These are phyloP conservation scores for Nixonia krombeini DNA, from an alignment of 1,140 invertebrate genomes.

Conservation along the genomic window DNA sequence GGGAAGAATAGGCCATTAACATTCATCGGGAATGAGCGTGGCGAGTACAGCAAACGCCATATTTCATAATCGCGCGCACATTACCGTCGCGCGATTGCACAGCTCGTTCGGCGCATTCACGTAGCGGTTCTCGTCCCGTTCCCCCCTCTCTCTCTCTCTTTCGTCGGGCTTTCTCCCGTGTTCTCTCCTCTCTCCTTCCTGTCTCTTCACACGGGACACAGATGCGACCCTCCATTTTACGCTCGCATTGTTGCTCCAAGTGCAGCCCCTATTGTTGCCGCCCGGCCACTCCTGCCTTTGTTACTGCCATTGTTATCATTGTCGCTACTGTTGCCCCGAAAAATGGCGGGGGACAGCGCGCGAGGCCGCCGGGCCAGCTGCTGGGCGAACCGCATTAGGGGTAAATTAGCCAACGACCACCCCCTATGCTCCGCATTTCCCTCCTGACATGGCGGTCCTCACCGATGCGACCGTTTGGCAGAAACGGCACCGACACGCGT, in stretches of 20 bases:
- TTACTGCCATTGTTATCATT: constrained; percentile 68
- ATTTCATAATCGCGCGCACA: too few species aligned
- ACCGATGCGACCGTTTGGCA: too few species aligned
- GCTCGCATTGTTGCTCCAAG: constrained; percentile 69
- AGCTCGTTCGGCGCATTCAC: constrained; percentile 2
- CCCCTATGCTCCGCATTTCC: constrained; percentile 19
- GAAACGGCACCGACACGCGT: too few species aligned
- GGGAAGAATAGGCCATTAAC: too few species aligned
- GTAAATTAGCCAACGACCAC: constrained; percentile 40
- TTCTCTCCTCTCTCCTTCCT: constrained; percentile 26
- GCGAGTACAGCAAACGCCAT: too few species aligned
- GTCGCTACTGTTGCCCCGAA: constrained; percentile 63
- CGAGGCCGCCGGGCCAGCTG: constrained; percentile 53
- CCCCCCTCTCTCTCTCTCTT: constrained; percentile 19
- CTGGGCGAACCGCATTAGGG: constrained; percentile 46
- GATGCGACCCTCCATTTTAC: constrained; percentile 69
- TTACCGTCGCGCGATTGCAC: too few species aligned
- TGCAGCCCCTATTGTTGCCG: constrained; percentile 65
- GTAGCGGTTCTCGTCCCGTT: constrained; percentile 9
- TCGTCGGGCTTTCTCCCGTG: constrained; percentile 19
- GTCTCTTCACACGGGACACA: constrained; percentile 56
- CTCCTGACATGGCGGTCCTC: not conserved
- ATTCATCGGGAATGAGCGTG: too few species aligned
- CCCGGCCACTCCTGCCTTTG: constrained; percentile 59
- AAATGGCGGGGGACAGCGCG: constrained; percentile 46